Conservation (phyloP, 2,113 vertebrate species). For the Gobius niger region DNA sequence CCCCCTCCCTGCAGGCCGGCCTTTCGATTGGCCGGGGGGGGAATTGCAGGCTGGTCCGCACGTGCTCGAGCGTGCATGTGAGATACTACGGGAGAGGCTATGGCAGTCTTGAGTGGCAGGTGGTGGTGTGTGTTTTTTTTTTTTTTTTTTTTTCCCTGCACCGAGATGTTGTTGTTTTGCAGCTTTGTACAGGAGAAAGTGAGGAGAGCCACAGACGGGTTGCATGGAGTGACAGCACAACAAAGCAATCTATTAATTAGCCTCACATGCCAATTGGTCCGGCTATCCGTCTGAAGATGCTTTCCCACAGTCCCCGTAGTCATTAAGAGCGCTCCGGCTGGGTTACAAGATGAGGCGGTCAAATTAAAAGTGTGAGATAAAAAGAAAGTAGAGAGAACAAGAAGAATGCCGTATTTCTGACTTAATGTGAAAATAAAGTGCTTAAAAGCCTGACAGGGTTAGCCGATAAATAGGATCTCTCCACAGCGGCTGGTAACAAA, state of each 20-base stretch:
- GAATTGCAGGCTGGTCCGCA: constrained; percentile 56
- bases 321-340: constrained; percentile 40
- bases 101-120: constrained; percentile 61
- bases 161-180: constrained; percentile 42
- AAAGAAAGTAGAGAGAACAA: constrained; percentile 4
- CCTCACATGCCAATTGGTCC: constrained; percentile 21
- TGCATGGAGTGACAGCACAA: constrained; percentile 52
- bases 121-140: constrained; percentile 41
- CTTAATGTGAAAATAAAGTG: constrained; percentile 25
- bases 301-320: neutral
- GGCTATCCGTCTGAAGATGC: constrained; percentile 3
- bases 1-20: constrained; percentile 42
- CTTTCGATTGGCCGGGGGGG: constrained; percentile 60
- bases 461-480: constrained; percentile 34
- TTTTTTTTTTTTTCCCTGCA: constrained; percentile 55
- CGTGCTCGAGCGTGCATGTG: constrained; percentile 28
- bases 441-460: constrained; percentile 18
- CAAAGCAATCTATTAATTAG: constrained; percentile 62
- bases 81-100: constrained; percentile 44
- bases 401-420: constrained; percentile 46
- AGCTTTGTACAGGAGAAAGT: constrained; percentile 30
- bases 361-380: constrained; percentile 4
- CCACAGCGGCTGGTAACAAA: constrained; percentile 29
- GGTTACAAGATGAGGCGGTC: constrained; percentile 41
- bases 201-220: constrained; percentile 40